Base-by-base conservation (phyloP, 2,113 vertebrate species). In the Hemiprocne comata region DNA sequence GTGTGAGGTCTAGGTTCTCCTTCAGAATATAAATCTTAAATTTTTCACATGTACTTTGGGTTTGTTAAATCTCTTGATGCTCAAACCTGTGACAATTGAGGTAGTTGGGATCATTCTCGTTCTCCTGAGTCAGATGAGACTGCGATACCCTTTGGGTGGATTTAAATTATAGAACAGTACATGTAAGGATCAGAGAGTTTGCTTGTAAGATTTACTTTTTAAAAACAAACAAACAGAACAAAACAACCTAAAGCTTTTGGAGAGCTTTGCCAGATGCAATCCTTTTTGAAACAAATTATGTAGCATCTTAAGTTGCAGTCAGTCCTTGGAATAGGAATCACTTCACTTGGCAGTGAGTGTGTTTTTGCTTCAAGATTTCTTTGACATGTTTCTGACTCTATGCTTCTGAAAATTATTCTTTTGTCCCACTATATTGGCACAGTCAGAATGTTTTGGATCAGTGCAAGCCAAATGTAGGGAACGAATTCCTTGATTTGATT, bases 311-410 rank as follows among this genome's bases (percentile, higher is more conserved):
- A 71, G 7, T 71, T 78, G 53, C 66, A 75, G 33, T 72, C 19
- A 50, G 21, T 69, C 48, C 71, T 87, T 88, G 58, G 75, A 95
- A 73, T 60, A 76, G 71, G 60, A 87, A 67, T 53, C 72, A 44
- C 54, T 91, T 86, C 18, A 38, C 29, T 83, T 94, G 78, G 74
- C 90, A 87, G 67, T 29, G 34, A 24, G 33, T 19, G 8, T 87
- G 58, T 89, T 94, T 94, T 87, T 82, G 34, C 70, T 93, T 90
- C 76, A 73, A 71, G 73, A 55, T 93, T 91, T n/a, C 51, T 74
- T 78, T 85, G 65, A 62, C 46, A 7, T 65, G 9, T 92, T 93
- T 94, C 51, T 87, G 36, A 73, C 54, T 88, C 77, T 10, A 33
- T 53, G 51, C 67, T 79, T 93, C 71, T 87, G 82, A 50, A 89